These are phyloP conservation scores for Elachura formosa DNA, from an alignment of 2,113 vertebrate genomes.

Conservation along the genomic window DNA sequence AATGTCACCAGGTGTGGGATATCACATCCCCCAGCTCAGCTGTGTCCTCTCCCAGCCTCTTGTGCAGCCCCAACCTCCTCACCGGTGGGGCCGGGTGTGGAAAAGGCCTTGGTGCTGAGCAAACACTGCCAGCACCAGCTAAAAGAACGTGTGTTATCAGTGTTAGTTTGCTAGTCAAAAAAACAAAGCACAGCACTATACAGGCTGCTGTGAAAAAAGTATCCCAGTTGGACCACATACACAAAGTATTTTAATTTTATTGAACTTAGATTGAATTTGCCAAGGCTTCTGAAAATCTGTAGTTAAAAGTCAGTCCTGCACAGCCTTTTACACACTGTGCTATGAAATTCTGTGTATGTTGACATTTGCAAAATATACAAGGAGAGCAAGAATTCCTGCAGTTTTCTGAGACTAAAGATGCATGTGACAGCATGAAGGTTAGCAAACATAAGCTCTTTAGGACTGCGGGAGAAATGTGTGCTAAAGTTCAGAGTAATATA, in stretches of 20 bases:
- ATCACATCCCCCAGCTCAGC: neutral
- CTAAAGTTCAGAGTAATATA: neutral
- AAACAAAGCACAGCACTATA: neutral
- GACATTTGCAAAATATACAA: neutral
- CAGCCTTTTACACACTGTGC: neutral
- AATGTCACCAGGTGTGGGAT: accelerated
- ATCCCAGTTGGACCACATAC: neutral
- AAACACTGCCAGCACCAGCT: neutral
- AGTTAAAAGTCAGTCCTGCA: neutral
- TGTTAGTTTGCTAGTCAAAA: neutral
- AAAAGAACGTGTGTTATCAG: neutral
- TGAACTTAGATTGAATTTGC: neutral
- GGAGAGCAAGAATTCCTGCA: neutral
- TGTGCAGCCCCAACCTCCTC: too few relatives aligned
- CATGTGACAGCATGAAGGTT: neutral
- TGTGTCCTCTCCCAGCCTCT: neutral
- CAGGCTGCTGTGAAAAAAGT: neutral
- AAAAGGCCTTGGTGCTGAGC: neutral
- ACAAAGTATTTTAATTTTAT: neutral
- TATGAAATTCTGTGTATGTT: neutral
- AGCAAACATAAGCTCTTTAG: neutral
- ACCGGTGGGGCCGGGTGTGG: neutral
- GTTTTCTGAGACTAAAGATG: neutral
- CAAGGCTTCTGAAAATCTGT: neutral
- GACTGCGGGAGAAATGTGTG: neutral